These are phyloP conservation scores for Ectropis crepuscularia DNA, from an alignment of 2,888 invertebrate genomes.

Conservation along the genomic window DNA sequence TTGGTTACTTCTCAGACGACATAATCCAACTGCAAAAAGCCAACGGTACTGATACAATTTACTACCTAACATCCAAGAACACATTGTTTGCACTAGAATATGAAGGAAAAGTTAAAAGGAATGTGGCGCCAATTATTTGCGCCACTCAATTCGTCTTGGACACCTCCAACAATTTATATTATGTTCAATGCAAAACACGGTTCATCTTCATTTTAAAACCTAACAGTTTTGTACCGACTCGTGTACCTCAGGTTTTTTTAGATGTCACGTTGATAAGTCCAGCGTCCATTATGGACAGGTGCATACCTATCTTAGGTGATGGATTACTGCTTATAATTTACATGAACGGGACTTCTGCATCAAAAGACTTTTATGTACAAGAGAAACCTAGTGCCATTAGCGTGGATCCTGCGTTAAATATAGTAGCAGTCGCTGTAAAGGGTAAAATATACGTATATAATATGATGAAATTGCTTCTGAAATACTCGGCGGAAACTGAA, in stretches of 20 bases:
- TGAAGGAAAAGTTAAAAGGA: constrained; percentile 58
- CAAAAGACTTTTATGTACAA: constrained; percentile 58
- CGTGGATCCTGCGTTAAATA: constrained; percentile 65
- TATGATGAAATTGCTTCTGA: constrained; percentile 64
- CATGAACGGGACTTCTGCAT: constrained; percentile 62
- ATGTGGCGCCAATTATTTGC: constrained; percentile 53
- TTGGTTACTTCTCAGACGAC: constrained; percentile 62
- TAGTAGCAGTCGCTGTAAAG: constrained; percentile 64
- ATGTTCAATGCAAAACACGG: constrained; percentile 57
- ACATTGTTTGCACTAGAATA: constrained; percentile 61
- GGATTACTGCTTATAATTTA: constrained; percentile 59
- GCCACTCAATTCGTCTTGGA: constrained; percentile 71
- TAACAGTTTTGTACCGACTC: constrained; percentile 48
- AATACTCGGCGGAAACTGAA: constrained; percentile 50
- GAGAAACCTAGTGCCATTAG: constrained; percentile 65
- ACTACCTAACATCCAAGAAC: constrained; percentile 53
- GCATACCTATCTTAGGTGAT: constrained; percentile 67
- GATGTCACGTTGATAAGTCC: constrained; percentile 62
- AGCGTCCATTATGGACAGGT: constrained; percentile 67
- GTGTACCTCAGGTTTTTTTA: constrained; percentile 57
- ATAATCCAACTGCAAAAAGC: constrained; percentile 70
- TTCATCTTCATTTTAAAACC: constrained; percentile 57
- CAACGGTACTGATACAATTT: constrained; percentile 61
- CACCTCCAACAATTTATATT: constrained; percentile 69
- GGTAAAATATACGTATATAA: constrained; percentile 73